These are phyloP conservation scores for Leuctra nigra DNA, from an alignment of 2,888 invertebrate species.

Conservation along the genomic window DNA sequence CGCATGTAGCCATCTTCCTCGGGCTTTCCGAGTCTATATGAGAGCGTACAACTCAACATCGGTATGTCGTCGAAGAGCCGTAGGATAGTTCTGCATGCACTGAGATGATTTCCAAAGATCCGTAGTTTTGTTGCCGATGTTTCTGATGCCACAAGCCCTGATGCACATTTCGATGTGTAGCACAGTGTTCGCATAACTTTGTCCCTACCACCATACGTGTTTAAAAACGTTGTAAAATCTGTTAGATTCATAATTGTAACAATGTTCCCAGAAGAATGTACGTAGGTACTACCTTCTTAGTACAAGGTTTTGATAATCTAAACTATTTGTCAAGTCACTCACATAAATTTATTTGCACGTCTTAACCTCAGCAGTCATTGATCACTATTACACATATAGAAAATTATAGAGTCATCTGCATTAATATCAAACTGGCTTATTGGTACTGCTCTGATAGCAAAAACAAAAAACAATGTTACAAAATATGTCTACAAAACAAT, in stretches of 20 bases:
- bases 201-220: conserved; percentile 79
- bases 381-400: too few species aligned
- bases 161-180: conserved; percentile 65
- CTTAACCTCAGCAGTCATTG: too few species aligned
- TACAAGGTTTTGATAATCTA: too few species aligned
- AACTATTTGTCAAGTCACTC: too few species aligned
- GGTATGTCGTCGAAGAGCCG: conserved; percentile 81
- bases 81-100: conserved; percentile 67
- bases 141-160: conserved; percentile 54
- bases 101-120: conserved; percentile 61
- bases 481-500: too few species aligned
- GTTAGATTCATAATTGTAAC: conserved; percentile 24
- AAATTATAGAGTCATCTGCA: too few species aligned
- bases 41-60: conserved; percentile 63
- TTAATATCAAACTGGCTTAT: too few species aligned
- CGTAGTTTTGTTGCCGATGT: conserved; percentile 51
- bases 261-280: too few species aligned
- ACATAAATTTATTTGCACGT: too few species aligned
- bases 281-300: too few species aligned
- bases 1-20: conserved; percentile 57
- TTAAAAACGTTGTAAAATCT: conserved; percentile 49
- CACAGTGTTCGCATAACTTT: conserved; percentile 71
- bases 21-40: conserved; percentile 65
- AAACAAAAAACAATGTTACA: too few species aligned
- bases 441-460: too few species aligned